These are phyloP conservation scores for Furnarius figulus DNA, from an alignment of 2,113 vertebrate genomes.

Conservation along the genomic window DNA sequence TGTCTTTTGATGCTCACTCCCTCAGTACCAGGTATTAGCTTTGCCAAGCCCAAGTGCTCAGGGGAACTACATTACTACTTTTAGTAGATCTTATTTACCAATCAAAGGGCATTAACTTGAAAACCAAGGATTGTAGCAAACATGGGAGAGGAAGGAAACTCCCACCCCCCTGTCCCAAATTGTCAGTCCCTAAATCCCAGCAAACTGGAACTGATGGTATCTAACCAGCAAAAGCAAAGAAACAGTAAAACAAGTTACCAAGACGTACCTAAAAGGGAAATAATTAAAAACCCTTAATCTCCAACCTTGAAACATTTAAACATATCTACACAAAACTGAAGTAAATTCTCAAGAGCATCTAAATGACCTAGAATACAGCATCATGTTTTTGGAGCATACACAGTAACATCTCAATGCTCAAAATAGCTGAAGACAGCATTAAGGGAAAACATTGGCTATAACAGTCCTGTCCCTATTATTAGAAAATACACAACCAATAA, in stretches of 20 bases:
- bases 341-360: not conserved
- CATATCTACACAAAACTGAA: not conserved
- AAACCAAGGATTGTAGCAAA: slow-evolving; percentile 22
- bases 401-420: not conserved
- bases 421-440: not conserved
- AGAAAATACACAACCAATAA: not conserved
- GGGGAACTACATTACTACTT: not conserved
- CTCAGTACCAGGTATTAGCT: not conserved
- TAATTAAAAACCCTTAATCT: not conserved
- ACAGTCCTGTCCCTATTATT: not conserved
- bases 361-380: not conserved
- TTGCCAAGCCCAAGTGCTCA: not conserved
- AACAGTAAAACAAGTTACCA: slow-evolving; percentile 35
- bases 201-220: not conserved
- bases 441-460: not conserved
- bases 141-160: not conserved
- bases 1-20: not conserved
- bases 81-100: not conserved
- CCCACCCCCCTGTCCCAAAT: not conserved
- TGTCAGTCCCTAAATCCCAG: not conserved
- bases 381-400: not conserved
- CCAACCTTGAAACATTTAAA: not conserved
- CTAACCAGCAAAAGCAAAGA: not conserved
- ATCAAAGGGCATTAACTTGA: not conserved
- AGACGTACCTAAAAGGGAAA: not conserved